These are phyloP conservation scores for Crypturellus undulatus DNA, from an alignment of 2,113 vertebrate genomes.

Conservation along the genomic window DNA sequence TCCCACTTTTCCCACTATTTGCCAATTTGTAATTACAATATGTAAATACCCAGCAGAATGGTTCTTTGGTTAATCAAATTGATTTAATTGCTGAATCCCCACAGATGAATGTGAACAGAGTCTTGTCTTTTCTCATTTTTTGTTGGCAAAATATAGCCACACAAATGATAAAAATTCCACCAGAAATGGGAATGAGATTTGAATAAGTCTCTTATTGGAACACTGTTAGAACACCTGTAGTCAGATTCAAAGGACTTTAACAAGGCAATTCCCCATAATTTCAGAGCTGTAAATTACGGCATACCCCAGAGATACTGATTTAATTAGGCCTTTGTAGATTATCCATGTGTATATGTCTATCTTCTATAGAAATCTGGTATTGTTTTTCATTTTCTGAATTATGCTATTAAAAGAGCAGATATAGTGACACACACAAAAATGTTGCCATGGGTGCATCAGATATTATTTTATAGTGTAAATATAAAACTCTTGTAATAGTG, in stretches of 20 bases:
- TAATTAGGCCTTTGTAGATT: constrained; percentile 54
- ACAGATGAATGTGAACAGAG: constrained; percentile 75
- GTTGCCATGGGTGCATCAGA: background rate
- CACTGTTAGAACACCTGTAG: constrained; percentile 56
- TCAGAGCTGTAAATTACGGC: constrained; percentile 13
- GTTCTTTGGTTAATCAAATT: constrained; percentile 80
- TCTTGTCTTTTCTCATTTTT: constrained; percentile 70
- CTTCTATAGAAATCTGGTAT: constrained; percentile 34
- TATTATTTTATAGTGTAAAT: background rate
- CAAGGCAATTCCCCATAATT: constrained; percentile 41
- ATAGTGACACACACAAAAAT: background rate
- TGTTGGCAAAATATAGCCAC: constrained; percentile 74
- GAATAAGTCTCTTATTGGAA: constrained; percentile 28
- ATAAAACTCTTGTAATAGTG: background rate
- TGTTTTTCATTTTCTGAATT: constrained; percentile 36
- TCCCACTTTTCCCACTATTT: constrained; percentile 72
- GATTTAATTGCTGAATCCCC: constrained; percentile 78
- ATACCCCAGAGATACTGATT: constrained; percentile 32
- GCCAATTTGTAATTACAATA: constrained; percentile 77
- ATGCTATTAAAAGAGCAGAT: constrained; percentile 3
- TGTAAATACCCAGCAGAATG: constrained; percentile 79
- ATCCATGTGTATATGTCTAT: background rate
- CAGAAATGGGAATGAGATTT: constrained; percentile 53
- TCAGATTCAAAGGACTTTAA: constrained; percentile 52
- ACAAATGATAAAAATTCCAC: constrained; percentile 59